These are phyloP conservation scores for Trichogramma evanescens DNA, from an alignment of 2,888 invertebrate species.

Conservation along the genomic window DNA sequence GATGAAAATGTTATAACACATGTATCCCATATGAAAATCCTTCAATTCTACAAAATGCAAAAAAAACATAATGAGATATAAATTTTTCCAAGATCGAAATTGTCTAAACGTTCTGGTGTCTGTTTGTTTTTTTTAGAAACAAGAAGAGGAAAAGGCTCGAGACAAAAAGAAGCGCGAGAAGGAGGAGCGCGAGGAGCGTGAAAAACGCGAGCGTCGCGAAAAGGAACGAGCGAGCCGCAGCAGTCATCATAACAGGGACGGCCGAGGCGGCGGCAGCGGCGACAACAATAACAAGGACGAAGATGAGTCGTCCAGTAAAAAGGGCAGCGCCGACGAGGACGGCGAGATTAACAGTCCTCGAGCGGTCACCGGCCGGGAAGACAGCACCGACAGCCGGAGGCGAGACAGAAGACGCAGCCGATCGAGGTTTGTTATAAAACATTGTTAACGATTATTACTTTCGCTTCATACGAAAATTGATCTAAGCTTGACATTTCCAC, in stretches of 20 bases:
- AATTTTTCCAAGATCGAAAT: too few relatives aligned
- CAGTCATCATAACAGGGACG: too few relatives aligned
- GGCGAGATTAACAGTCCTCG: constrained; percentile 40
- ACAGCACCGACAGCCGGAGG: constrained; percentile 39
- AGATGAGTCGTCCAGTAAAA: constrained; percentile 1
- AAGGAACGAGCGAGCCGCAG: constrained; percentile 27
- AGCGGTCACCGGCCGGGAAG: constrained; percentile 38
- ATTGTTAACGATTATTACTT: too few relatives aligned
- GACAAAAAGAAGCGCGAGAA: constrained; percentile 54
- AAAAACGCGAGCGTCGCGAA: constrained; percentile 46
- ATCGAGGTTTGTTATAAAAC: constrained; percentile 41
- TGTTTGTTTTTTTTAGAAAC: constrained; percentile 58
- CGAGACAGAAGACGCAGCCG: constrained; percentile 48
- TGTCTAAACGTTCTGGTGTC: not conserved
- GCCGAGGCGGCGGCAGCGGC: too few relatives aligned
- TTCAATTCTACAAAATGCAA: not conserved
- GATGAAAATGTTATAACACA: too few relatives aligned
- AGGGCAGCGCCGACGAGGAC: constrained; percentile 37
- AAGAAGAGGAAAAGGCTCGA: constrained; percentile 65
- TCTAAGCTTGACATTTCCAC: too few relatives aligned
- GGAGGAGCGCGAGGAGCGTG: constrained; percentile 46
- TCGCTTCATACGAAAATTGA: too few relatives aligned
- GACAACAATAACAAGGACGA: constrained; percentile 11
- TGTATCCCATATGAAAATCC: too few relatives aligned
- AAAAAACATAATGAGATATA: not conserved